These are phyloP conservation scores for Ciconia nigra DNA, from an alignment of 2,797 vertebrate genomes.

Conservation along the genomic window DNA sequence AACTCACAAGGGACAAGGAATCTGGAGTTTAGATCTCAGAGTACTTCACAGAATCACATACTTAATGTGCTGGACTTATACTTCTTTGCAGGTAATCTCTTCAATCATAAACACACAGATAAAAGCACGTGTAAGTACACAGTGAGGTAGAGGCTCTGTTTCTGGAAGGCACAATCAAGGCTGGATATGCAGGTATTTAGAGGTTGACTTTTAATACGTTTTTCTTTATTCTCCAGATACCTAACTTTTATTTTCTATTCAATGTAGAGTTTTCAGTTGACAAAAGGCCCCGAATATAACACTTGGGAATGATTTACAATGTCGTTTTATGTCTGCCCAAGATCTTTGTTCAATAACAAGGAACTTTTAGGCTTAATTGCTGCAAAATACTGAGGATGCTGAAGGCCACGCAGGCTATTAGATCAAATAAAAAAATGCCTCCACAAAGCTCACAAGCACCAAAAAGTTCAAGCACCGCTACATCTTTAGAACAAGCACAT, in stretches of 20 bases:
- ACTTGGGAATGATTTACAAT: background rate
- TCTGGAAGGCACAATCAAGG: conserved; percentile 36
- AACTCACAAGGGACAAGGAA: conserved; percentile 30
- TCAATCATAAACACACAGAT: conserved; percentile 12
- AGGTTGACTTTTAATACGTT: background rate
- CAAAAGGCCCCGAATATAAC: background rate
- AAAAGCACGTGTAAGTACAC: background rate
- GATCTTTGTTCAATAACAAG: background rate
- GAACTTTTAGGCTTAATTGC: background rate
- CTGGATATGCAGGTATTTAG: background rate
- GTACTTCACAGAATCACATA: background rate
- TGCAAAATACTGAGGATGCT: background rate
- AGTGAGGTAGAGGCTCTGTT: background rate
- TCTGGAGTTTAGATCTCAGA: conserved; percentile 1
- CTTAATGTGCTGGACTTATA: conserved; percentile 1
- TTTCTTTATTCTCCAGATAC: background rate
- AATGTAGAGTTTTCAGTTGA: background rate
- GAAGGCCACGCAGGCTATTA: background rate
- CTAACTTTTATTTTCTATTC: background rate
- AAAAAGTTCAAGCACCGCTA: background rate
- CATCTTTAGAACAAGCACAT: background rate
- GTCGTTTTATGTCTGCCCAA: background rate
- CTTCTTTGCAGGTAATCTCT: background rate
- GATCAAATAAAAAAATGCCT: background rate
- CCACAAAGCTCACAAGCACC: background rate